Base-by-base conservation (phyloP, 2,797 vertebrate species). In the Gila robusta region DNA sequence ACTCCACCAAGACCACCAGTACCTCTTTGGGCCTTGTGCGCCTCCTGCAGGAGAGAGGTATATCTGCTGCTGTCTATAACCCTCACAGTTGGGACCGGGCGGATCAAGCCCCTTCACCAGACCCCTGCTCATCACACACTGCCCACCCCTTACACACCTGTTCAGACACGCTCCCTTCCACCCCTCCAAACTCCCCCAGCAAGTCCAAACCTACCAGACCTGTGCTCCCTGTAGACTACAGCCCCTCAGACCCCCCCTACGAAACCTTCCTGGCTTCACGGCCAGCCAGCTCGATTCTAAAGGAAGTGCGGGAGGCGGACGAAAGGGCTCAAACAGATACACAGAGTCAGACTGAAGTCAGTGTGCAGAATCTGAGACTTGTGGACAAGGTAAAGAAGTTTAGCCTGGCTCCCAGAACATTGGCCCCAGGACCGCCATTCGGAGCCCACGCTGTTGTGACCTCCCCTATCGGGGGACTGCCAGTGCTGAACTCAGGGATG, bases 201-300 rank as follows among this genome's bases (percentile, higher is more conserved):
- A 93, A 82, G 52, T 95, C 95, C 91, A 96, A 96, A 7, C 94
- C 94, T 5, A 89, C 92, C 7, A 90, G 96, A 0, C 95, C 94
- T 54, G 94, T 92, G 0, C 91, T 95, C 0, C 93, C 96, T 32
- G 96, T 98, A 62, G 97, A 97, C 89, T 98, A 98, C 94, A 97
- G 97, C 91, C 97, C 97, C 74, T 95, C 96, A 0, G 93, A 93
- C 78, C 96, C 97, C 1, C 98, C 95, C 87, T 97, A 97, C 0
- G 96, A 98, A 92, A 96, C 96, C 91, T 99, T 99, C 93, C 94
- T 99, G 54, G 98, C 98, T n/a, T 99, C 98, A 0, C 97, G 98
- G 89, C 98, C 98, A 0, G 98, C 98, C 87, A 97, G 98, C 84
- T 97, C 97, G 19, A 99, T 99, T 89, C 93, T 99, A 91, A 96